Base-by-base conservation (phyloP, 1,140 invertebrate species). In the Drosophila nasuta region DNA sequence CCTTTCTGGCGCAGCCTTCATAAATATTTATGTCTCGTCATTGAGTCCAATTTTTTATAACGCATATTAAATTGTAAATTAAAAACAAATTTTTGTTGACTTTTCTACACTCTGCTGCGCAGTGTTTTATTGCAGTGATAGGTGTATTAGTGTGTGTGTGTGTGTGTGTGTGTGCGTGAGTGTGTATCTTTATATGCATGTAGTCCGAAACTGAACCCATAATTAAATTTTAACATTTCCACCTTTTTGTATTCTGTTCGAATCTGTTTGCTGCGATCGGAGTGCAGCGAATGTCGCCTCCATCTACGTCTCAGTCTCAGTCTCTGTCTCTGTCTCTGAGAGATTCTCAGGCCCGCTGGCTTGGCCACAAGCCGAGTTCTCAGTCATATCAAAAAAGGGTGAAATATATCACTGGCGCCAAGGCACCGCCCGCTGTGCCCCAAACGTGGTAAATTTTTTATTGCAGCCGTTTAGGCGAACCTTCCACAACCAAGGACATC, bases 41-140 rank as follows among this genome's bases (percentile, higher is more conserved):
- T 89, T 88, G 85, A 85, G 77, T 63, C 81, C 85, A 89, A 87
- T 89, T 88, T 88, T 88, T 88, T 88, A 88, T 83, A 88, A 89
- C 85, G 85, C 80, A 88, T 88, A 88, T 88, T 88, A 88, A 88
- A 88, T 88, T 88, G 85, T 89, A 88, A 89, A 89, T 89, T 89
- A 88, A 88, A 88, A 88, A 89, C 85, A 88, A 88, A 88, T 88
- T 88, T 88, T 76, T 81, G 85, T 88, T 89, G 85, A 88, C 85
- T 89, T 89, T 88, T 88, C 81, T 88, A 81, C 85, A 89, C 83
- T 88, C 83, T 38, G 30, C 51, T 28, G 41, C 13, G 33, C 30
- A 30, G 80, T 73, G 70, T 80, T 87, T 87, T 82, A 82, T 80
- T 87, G 82, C 79, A 71, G 41, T 82, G 79, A 82, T 79, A 82